Conservation (phyloP, 1,140 invertebrate species). For the Drosophila azteca region DNA sequence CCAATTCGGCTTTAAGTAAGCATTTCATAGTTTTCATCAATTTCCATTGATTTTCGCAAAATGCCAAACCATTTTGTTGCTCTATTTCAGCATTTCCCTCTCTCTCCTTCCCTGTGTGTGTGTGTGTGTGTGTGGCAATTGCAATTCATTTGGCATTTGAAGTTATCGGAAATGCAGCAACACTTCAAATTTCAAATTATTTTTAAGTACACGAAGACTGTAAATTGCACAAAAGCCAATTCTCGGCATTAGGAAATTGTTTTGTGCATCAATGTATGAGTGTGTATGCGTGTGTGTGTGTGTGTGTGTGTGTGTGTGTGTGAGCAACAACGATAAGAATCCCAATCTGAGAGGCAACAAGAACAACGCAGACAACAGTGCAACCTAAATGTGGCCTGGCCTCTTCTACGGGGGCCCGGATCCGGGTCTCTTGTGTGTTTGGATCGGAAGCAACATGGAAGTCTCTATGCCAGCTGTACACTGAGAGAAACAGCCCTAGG, state of each 20-base stretch:
- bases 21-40: neutral
- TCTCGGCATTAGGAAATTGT: constrained; percentile 68
- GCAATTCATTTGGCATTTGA: constrained; percentile 26
- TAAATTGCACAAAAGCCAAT: constrained; percentile 78
- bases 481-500: neutral
- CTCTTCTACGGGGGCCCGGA: constrained; percentile 11
- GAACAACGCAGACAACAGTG: constrained; percentile 15
- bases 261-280: constrained; percentile 40
- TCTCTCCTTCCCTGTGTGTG: neutral
- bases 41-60: neutral
- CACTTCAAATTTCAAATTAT: constrained; percentile 70
- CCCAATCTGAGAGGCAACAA: constrained; percentile 19
- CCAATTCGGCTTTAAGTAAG: neutral
- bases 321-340: constrained; percentile 30
- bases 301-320: constrained; percentile 8
- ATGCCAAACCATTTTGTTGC: neutral
- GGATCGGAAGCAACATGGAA: constrained; percentile 16
- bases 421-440: constrained; percentile 7
- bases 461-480: constrained; percentile 10
- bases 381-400: constrained; percentile 44
- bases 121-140: constrained; percentile 1
- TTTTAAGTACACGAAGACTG: constrained; percentile 62
- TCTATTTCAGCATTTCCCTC: neutral
- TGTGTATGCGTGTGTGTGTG: constrained; percentile 11
- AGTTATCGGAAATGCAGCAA: constrained; percentile 38